Percentiles rank a stretch among this genome's conserved stretches.
phyloP scores from a whole-genome alignment of 2,113 vertebrate species.

The Mustelus asterias region DNA sequence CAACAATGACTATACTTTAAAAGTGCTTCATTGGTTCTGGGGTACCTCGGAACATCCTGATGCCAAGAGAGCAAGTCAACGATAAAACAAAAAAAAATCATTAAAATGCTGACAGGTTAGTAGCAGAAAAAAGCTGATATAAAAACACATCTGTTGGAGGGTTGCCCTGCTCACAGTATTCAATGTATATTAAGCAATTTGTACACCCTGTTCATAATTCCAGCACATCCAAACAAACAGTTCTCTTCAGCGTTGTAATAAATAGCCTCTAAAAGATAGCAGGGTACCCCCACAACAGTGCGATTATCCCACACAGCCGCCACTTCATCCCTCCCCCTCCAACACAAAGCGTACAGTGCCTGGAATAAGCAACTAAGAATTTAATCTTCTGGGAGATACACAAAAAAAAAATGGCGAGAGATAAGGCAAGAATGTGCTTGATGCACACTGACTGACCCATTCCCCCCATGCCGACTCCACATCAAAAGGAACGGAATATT shows the following conservation, averaged over 20 bases:
- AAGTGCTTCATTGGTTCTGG: neutral
- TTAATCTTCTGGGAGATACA: neutral
- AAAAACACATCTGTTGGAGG: conserved; percentile 15
- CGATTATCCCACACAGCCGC: neutral
- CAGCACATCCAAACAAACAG: neutral
- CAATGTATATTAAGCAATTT: conserved; percentile 15
- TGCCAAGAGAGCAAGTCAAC: neutral
- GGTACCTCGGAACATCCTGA: neutral
- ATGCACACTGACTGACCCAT: neutral
- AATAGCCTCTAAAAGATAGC: neutral
- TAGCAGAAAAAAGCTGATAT: neutral
- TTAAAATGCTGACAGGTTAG: no score
- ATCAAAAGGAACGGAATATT: neutral
- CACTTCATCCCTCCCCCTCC: neutral
- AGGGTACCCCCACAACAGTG: neutral
- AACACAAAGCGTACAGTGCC: neutral
- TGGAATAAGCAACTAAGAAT: neutral
- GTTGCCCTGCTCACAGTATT: neutral
- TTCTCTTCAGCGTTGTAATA: neutral
- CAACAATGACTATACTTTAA: neutral
- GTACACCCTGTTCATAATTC: conserved; percentile 10
- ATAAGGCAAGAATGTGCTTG: neutral
- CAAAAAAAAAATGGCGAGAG: neutral
- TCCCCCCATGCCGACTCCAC: neutral
- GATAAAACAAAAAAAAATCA: no score